Evolutionary conservation across 2,888 invertebrate species (phyloP), one percentile per base, ranked within the genome.

Genomic region (Volucella inflata): DNA sequence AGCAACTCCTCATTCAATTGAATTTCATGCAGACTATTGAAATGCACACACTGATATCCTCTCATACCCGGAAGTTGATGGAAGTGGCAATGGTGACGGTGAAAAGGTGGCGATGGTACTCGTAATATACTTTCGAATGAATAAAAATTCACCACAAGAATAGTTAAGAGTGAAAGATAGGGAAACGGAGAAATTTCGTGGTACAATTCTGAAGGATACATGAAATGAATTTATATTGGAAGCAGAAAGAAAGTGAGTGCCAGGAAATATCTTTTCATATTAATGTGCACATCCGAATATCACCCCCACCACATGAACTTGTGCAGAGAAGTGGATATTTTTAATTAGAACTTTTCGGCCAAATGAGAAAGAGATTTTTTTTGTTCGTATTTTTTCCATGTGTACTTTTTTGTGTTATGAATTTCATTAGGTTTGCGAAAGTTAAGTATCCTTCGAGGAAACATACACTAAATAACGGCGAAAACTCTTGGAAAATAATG

Each of bases 291-390:
- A 79, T 79, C 44, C 71, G 53, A 65, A 71, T 71, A 30, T 30
- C 30, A 6, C 30, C 30, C 30, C 55, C 50, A 62, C 40, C 36
- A 21, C 38, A 65, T 64, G 53, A 40, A 44, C 70, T 75, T 84
- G 84, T 72, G 80, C 81, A 81, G 42, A 72, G 65, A 59, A 85
- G 81, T 85, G 85, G 71, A 85, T 81, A 85, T 85, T 85, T 85
- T 85, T 85, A 85, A 85, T 85, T 85, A 85, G 85, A 85, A 81
- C 81, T 81, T 85, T 85, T 84, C 67, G 84, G 70, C 75, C 80
- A 83, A 83, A 83, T 77, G 72, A 77, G 77, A 68, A 46, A 53
- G 57, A n/a, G 42, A 42, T 14, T 57, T 67, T 53, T 57, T 38
- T 48, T 53, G 16, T 12, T n/a, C 6, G 38, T 64, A 14, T 65